Percentiles rank a stretch among this genome's conserved stretches.
These are phyloP conservation scores for Gasterosteus aculeatus DNA, from an alignment of 2,113 vertebrate species.

Conservation along the genomic window DNA sequence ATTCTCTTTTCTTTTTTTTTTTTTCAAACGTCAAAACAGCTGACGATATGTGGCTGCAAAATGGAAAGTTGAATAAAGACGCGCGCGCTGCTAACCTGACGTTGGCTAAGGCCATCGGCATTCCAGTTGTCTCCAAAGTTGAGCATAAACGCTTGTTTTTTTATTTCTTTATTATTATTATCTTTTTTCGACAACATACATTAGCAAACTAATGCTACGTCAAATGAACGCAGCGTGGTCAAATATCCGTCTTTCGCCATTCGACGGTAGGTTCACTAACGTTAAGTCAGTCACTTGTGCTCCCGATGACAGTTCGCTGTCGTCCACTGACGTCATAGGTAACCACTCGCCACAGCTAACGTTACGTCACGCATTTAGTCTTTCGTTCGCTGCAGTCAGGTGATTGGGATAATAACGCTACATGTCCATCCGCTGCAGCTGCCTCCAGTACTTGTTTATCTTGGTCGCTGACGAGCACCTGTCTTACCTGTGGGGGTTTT, in stretches of 20 bases:
- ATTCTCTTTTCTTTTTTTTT: neutral
- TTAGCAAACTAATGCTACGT: slow-evolving; percentile 9
- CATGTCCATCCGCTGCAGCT: neutral
- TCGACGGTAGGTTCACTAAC: neutral
- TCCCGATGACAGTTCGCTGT: neutral
- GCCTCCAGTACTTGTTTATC: too few species aligned
- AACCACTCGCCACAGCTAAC: too few species aligned
- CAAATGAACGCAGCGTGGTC: neutral
- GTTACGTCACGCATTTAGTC: neutral
- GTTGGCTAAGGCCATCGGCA: slow-evolving; percentile 44
- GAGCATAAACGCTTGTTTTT: neutral
- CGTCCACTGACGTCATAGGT: too few species aligned
- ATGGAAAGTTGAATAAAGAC: slow-evolving; percentile 68
- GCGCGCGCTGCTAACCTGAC: slow-evolving; percentile 55
- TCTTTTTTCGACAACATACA: neutral
- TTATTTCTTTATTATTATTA: neutral
- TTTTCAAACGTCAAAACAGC: slow-evolving; percentile 43
- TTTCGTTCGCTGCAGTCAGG: neutral
- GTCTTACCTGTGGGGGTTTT: too few species aligned
- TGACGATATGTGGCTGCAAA: slow-evolving; percentile 42
- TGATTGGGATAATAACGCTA: neutral
- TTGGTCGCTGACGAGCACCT: too few species aligned
- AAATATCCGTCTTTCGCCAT: neutral
- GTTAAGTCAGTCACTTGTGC: neutral
- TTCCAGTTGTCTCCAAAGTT: slow-evolving; percentile 1